Conservation (phyloP, 2,113 vertebrate species). For the Cyprinodon brontotheroides region DNA sequence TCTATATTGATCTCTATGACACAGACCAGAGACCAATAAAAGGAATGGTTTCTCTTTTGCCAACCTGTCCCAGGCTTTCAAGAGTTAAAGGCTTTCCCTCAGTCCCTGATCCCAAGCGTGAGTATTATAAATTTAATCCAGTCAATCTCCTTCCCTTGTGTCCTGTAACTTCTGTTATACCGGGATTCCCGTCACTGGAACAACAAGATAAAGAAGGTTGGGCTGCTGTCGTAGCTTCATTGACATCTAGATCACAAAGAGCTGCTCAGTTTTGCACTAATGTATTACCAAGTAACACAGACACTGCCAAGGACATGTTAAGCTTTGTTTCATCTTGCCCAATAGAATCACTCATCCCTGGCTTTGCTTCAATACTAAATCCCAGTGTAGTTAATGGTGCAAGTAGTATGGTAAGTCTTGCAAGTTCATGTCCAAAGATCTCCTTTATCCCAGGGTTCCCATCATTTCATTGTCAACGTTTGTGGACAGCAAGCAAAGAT, state of each 20-base stretch:
- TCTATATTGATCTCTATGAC: conserved; percentile 4
- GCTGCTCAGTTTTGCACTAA: conserved; percentile 4
- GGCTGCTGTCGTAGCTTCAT: conserved; percentile 9
- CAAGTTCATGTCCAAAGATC: neutral
- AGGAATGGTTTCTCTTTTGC: conserved; percentile 44
- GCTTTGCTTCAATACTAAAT: no score
- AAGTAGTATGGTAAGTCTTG: no score
- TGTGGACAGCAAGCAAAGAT: conserved; percentile 41
- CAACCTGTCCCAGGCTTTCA: conserved; percentile 60
- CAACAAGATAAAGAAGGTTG: conserved; percentile 2
- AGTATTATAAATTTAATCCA: conserved; percentile 28
- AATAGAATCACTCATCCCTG: conserved; percentile 37
- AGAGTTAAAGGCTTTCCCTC: conserved; percentile 66
- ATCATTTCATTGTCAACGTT: neutral
- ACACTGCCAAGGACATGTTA: conserved; percentile 35
- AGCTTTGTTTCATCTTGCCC: conserved; percentile 65
- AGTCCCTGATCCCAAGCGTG: conserved; percentile 38
- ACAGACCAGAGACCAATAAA: conserved; percentile 27
- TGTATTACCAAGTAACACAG: neutral
- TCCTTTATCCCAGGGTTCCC: neutral
- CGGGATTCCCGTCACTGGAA: conserved; percentile 59
- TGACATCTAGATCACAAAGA: conserved; percentile 29
- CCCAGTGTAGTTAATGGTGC: no score
- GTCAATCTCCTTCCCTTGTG: conserved; percentile 52
- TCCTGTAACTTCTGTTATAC: conserved; percentile 45